Percentiles rank a stretch among this genome's conserved stretches.
Conservation (phyloP, 1,140 invertebrate genomes). For the Ips typographus region DNA sequence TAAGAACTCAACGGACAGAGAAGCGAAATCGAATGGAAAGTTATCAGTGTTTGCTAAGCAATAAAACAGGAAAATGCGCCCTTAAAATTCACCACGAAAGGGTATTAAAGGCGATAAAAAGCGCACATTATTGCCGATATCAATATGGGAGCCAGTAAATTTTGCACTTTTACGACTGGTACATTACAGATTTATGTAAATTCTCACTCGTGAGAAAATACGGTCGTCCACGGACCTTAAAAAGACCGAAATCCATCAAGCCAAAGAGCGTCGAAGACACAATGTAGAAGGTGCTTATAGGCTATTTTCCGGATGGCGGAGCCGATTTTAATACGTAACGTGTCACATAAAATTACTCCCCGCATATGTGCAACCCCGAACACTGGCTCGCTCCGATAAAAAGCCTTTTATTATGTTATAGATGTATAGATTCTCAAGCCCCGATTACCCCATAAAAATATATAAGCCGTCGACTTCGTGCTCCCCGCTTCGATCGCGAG, state of each 20-base stretch:
- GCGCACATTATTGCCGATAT: slow-evolving; percentile 30
- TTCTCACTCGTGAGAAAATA: slow-evolving; percentile 34
- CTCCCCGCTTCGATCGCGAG: slow-evolving; percentile 7
- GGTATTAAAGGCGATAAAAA: slow-evolving; percentile 21
- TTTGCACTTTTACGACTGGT: slow-evolving; percentile 32
- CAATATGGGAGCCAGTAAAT: slow-evolving; percentile 25
- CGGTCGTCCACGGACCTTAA: slow-evolving; percentile 33
- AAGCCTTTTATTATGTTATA: slow-evolving; percentile 36
- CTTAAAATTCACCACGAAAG: slow-evolving; percentile 15
- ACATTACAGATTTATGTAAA: slow-evolving; percentile 37
- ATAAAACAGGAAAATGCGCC: slow-evolving; percentile 26
- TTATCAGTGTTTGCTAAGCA: slow-evolving; percentile 8
- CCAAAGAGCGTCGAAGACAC: slow-evolving; percentile 39
- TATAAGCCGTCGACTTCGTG: slow-evolving; percentile 33
- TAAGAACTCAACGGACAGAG: too few species aligned
- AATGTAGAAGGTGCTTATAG: slow-evolving; percentile 45
- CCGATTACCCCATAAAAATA: slow-evolving; percentile 32
- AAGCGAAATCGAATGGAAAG: not conserved
- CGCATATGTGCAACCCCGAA: slow-evolving; percentile 28
- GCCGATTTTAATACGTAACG: slow-evolving; percentile 47
- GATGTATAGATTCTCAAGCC: slow-evolving; percentile 41
- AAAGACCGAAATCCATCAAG: slow-evolving; percentile 39
- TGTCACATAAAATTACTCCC: slow-evolving; percentile 48
- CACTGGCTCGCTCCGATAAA: slow-evolving; percentile 30
- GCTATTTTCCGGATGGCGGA: slow-evolving; percentile 45